Percentiles rank a stretch among this genome's conserved stretches.
phyloP scores from a whole-genome alignment of 1,140 invertebrate species.

The Scaptodrosophila lebanonensis region DNA sequence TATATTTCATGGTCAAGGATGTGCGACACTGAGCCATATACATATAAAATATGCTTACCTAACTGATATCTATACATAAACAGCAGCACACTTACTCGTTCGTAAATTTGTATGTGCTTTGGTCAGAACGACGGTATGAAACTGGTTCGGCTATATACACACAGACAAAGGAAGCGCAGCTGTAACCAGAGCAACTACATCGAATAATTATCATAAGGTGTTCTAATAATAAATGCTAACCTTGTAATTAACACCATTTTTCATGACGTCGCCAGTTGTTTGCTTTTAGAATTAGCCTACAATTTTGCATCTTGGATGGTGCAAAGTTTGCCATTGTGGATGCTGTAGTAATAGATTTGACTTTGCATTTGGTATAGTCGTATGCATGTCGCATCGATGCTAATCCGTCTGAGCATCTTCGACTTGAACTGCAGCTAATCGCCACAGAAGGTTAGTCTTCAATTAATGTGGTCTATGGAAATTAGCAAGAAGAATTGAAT shows the following conservation, averaged over 20 bases:
- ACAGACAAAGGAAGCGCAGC: conserved; percentile 9
- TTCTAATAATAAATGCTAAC: conserved; percentile 24
- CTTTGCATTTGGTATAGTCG: too few species aligned
- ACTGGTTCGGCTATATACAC: conserved; percentile 41
- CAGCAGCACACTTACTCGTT: too few species aligned
- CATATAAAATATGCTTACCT: too few species aligned
- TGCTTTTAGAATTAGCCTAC: too few species aligned
- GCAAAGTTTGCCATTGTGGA: too few species aligned
- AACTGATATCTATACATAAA: too few species aligned
- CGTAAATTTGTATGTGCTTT: background rate
- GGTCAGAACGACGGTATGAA: conserved; percentile 12
- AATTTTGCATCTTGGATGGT: too few species aligned
- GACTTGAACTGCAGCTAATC: conserved; percentile 1
- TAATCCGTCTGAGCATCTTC: conserved; percentile 57
- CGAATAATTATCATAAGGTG: conserved; percentile 1
- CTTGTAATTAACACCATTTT: conserved; percentile 13
- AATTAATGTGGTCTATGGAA: conserved; percentile 52
- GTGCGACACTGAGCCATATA: background rate
- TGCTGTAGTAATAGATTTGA: too few species aligned
- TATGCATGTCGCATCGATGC: conserved; percentile 21
- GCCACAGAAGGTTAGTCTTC: conserved; percentile 38
- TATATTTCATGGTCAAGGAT: conserved; percentile 65
- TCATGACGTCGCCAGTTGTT: too few species aligned
- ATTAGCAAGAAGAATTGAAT: conserved; percentile 43
- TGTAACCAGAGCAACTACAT: conserved; percentile 43